These are phyloP conservation scores for Drosophila burlai DNA, from an alignment of 1,140 invertebrate species.

Conservation along the genomic window DNA sequence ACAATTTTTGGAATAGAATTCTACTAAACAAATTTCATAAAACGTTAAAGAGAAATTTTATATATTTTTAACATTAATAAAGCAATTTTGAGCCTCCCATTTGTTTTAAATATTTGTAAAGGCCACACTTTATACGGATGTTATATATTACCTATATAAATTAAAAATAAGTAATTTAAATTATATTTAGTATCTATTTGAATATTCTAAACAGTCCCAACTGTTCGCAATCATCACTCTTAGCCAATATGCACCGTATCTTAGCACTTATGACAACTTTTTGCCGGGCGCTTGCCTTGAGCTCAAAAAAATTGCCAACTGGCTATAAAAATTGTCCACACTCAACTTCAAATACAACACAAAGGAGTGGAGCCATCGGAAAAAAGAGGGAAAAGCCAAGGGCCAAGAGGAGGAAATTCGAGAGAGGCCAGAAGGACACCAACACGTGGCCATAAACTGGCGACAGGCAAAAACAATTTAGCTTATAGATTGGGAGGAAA, in stretches of 20 bases:
- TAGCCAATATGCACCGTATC: constrained; percentile 44
- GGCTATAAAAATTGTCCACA: constrained; percentile 53
- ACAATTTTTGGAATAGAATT: background rate
- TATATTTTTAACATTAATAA: background rate
- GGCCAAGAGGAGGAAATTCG: background rate
- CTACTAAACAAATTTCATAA: background rate
- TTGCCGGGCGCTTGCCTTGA: constrained; percentile 25
- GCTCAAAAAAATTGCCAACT: constrained; percentile 44
- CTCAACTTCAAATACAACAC: constrained; percentile 11
- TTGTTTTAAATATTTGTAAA: background rate
- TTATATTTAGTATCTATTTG: background rate
- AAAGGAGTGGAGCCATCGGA: constrained; percentile 3
- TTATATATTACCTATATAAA: background rate
- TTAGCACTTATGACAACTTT: constrained; percentile 50
- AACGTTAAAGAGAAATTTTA: background rate
- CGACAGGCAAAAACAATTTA: constrained; percentile 64
- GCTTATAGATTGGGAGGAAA: constrained; percentile 44
- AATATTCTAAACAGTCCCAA: background rate
- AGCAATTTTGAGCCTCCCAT: background rate
- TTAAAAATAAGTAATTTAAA: background rate
- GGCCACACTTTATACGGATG: background rate
- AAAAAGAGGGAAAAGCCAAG: background rate
- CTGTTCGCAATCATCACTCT: background rate
- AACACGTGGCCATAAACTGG: constrained; percentile 78
- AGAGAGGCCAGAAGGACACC: constrained; percentile 70